phyloP scores from a whole-genome alignment of 2,113 vertebrate species.

The mouse (Mus musculus) region DNA sequence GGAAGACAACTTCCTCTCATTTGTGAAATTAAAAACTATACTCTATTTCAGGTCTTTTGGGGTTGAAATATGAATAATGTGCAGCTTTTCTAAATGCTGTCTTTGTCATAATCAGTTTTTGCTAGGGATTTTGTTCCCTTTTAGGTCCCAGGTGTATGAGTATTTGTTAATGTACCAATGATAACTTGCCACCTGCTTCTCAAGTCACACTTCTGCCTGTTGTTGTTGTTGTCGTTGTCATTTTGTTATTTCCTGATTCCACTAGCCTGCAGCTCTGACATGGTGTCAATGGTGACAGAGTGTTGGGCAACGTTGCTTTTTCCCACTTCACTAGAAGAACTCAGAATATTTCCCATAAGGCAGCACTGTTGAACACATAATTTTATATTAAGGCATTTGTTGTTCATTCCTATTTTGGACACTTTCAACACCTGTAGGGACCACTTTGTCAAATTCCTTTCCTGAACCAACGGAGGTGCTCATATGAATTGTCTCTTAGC shows the following conservation, averaged over 20 bases:
- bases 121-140: not conserved
- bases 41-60: not conserved
- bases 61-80: not conserved
- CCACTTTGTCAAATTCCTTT: slow-evolving; percentile 6
- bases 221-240: not conserved
- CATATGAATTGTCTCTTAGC: not conserved
- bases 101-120: not conserved
- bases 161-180: not conserved
- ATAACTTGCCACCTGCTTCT: slow-evolving; percentile 17
- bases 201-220: not conserved
- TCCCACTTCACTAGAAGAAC: not conserved
- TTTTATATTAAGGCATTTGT: not conserved
- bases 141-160: not conserved
- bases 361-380: not conserved
- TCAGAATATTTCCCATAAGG: not conserved
- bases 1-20: not conserved
- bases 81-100: not conserved
- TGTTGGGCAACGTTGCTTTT: not conserved
- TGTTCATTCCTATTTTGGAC: not conserved
- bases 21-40: not conserved
- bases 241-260: not conserved
- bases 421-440: not conserved
- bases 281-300: not conserved
- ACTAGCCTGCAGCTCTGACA: not conserved
- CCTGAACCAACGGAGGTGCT: not conserved